phyloP scores from a whole-genome alignment of 2,888 invertebrate species.

The Mantis religiosa region DNA sequence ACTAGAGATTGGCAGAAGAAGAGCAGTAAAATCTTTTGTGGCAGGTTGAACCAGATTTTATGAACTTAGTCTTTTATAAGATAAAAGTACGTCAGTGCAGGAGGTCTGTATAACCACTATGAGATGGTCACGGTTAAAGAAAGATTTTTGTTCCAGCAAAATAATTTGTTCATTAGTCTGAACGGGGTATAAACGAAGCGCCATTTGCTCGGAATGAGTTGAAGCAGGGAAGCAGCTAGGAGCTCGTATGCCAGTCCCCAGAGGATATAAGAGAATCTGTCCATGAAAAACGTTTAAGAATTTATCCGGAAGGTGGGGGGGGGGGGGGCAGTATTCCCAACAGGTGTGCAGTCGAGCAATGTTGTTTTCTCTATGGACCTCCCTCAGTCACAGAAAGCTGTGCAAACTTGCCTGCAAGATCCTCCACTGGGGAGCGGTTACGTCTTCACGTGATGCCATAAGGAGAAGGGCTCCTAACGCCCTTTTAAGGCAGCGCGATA shows the following conservation, averaged over 20 bases:
- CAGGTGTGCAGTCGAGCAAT: neutral
- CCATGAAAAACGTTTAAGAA: neutral
- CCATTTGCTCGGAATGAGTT: neutral
- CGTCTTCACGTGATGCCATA: conserved; percentile 7
- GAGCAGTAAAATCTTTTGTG: no score
- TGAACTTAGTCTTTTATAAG: no score
- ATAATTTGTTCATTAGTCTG: neutral
- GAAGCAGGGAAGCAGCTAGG: neutral
- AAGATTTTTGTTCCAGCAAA: no score
- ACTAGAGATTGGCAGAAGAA: no score
- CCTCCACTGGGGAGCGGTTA: conserved; percentile 1
- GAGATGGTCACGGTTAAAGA: no score
- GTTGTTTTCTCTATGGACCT: neutral
- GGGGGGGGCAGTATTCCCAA: neutral
- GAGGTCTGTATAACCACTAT: no score
- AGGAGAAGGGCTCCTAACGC: neutral
- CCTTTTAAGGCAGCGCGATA: neutral
- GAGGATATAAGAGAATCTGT: neutral
- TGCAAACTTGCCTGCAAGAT: neutral
- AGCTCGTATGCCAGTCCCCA: neutral
- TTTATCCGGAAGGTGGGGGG: neutral
- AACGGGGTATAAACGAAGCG: neutral
- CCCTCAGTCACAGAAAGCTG: neutral
- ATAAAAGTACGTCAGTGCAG: no score
- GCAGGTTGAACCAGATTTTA: no score